These are phyloP conservation scores for Stenchaetothrips biformis DNA, from an alignment of 2,888 invertebrate genomes.

Conservation along the genomic window DNA sequence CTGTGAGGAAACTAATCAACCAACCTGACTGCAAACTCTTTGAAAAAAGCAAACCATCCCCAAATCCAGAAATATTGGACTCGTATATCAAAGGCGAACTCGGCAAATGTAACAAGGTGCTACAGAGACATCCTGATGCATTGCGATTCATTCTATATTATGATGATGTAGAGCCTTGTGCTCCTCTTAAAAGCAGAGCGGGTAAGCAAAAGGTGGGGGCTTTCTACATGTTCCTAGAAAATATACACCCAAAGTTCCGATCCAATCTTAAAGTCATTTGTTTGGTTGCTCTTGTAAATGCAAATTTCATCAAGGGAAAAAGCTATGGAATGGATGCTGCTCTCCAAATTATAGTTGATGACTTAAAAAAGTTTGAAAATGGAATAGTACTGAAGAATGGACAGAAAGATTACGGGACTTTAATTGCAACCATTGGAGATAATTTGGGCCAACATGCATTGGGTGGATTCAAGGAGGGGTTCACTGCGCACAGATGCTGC, in stretches of 20 bases:
- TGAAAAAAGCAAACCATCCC: background rate
- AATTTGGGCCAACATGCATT: background rate
- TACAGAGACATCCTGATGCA: background rate
- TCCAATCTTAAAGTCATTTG: background rate
- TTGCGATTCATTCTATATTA: background rate
- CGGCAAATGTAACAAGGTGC: background rate
- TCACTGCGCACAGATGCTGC: background rate
- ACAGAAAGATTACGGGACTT: background rate
- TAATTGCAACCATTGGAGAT: conserved; percentile 6
- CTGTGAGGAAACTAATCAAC: background rate
- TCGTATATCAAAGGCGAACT: too few species aligned
- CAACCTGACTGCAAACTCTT: background rate
- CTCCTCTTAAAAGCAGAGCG: background rate
- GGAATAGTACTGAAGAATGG: background rate
- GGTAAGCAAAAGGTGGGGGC: background rate
- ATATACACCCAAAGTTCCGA: background rate
- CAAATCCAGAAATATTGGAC: background rate
- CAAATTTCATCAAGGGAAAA: background rate
- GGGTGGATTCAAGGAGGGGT: conserved; percentile 24
- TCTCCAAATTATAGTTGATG: background rate
- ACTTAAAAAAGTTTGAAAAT: conserved; percentile 10
- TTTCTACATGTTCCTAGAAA: background rate
- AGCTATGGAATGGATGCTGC: conserved; percentile 24
- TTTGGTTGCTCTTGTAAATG: conserved; percentile 8
- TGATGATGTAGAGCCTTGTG: background rate